phyloP scores from a whole-genome alignment of 2,113 vertebrate genomes.

The Dromas ardeola region DNA sequence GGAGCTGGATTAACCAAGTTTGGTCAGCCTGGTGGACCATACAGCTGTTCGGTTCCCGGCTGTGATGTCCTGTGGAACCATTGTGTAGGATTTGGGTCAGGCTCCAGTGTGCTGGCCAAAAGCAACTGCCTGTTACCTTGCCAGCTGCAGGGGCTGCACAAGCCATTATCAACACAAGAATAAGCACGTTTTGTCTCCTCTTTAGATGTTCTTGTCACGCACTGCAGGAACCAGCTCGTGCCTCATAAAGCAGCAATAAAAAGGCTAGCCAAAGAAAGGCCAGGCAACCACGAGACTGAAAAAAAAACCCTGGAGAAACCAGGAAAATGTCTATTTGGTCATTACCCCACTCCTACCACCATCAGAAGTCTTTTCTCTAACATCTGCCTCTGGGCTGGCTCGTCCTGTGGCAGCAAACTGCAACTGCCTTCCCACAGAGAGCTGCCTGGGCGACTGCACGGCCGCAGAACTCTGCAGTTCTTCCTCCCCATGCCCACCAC shows the following conservation, averaged over 20 bases:
- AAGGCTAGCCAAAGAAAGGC: not conserved
- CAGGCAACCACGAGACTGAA: not conserved
- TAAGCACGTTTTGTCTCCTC: not conserved
- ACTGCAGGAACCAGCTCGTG: not conserved
- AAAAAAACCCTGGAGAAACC: not conserved
- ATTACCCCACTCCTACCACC: too few relatives aligned
- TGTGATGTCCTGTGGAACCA: not conserved
- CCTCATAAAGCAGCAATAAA: not conserved
- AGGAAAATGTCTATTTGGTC: not conserved
- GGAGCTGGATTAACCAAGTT: not conserved
- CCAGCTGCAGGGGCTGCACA: not conserved
- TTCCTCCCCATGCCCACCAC: accelerated
- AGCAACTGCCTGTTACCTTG: not conserved
- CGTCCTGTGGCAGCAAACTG: not conserved
- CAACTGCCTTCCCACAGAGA: not conserved
- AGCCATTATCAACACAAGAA: accelerated
- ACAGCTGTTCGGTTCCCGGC: not conserved
- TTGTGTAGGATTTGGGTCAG: not conserved
- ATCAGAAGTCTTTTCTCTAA: not conserved
- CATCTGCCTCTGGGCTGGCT: not conserved
- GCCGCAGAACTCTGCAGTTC: not conserved
- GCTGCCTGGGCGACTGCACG: accelerated
- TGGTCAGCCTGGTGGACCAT: not conserved
- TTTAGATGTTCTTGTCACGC: not conserved
- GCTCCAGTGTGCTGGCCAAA: not conserved